Conservation (phyloP, 2,888 invertebrate genomes). For the Diadegma fenestrale region DNA sequence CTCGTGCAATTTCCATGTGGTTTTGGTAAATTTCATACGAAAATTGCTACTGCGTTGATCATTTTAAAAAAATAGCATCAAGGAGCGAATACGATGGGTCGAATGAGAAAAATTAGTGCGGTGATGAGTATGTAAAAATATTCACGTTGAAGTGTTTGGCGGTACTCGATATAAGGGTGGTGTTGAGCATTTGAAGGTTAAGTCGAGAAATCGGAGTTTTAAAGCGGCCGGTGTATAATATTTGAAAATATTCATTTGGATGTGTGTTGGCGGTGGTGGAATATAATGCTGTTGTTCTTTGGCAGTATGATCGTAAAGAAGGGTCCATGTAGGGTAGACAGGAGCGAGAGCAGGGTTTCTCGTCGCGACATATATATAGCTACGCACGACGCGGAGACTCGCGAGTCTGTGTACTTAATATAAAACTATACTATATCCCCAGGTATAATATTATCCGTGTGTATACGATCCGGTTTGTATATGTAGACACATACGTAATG, state of each 20-base stretch:
- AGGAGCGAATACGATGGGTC: background rate
- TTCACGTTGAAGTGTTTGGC: constrained; percentile 12
- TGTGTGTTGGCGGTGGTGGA: constrained; percentile 24
- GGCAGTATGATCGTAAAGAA: constrained; percentile 48
- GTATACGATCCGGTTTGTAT: background rate
- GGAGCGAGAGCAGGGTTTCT: constrained; percentile 20
- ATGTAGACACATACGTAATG: constrained; percentile 16
- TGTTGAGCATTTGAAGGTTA: constrained; percentile 7
- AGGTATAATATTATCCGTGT: constrained; percentile 21
- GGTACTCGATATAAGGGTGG: constrained; percentile 2
- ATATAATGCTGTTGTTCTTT: constrained; percentile 46
- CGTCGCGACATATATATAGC: constrained; percentile 11
- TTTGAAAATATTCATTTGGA: constrained; percentile 47
- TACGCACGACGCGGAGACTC: constrained; percentile 1
- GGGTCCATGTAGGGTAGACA: constrained; percentile 43
- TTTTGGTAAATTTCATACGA: background rate
- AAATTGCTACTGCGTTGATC: background rate
- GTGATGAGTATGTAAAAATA: constrained; percentile 21
- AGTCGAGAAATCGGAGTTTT: constrained; percentile 9
- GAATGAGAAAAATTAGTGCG: background rate
- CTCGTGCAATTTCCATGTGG: background rate
- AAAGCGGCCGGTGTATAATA: background rate
- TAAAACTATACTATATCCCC: constrained; percentile 46
- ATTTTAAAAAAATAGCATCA: background rate
- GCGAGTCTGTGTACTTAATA: constrained; percentile 50